Evolutionary conservation across 2,113 vertebrate genomes (phyloP), one percentile per base, ranked within the genome.

Genomic region (Polyodon spathula): DNA sequence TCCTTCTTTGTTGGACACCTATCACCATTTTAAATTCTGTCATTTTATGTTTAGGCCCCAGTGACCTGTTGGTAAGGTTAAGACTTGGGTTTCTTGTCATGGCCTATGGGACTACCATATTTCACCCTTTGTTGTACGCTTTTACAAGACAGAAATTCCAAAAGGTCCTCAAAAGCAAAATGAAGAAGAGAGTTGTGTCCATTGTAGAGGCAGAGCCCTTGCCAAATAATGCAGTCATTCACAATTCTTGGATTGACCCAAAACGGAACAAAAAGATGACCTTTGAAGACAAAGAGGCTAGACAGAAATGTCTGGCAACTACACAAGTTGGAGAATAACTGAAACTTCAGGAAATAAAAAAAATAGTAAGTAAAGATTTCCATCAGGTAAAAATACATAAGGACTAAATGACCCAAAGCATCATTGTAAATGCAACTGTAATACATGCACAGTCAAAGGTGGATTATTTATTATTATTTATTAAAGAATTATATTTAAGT

Each of bases 111-210:
- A 99, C 96, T 63, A 99, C 96, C 56, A 92, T 99, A 79, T 97
- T 95, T 74, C 96, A 99, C 66, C 96, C 96, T 54, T 77, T 99
- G 68, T 84, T 99, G 64, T 99, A 99, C 37, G 96, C 96, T 75
- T 99, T 99, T 78, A 97, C 96, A 0, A 82, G 96, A 76, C 96
- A 99, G 80, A 99, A 98, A 84, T 97, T 99, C 76, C 96, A 98
- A 82, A 98, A 97, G 71, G 96, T 97, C 59, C 81, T 99, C 66
- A 97, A 93, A 89, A 97, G 93, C 80, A 99, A 97, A 84, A 98
- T 99, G 93, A 99, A 99, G 87, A 99, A 99, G 68, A 73, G 94
- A 66, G 96, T 97, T 43, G 96, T 99, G 79, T 98, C 95, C 4
- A 93, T 98, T 76, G 92, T 97, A 59, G 94, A 98, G 86, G 93